Evolutionary conservation across 2,797 vertebrate genomes (phyloP).

Genomic region (Synaphobranchus kaupii): DNA sequence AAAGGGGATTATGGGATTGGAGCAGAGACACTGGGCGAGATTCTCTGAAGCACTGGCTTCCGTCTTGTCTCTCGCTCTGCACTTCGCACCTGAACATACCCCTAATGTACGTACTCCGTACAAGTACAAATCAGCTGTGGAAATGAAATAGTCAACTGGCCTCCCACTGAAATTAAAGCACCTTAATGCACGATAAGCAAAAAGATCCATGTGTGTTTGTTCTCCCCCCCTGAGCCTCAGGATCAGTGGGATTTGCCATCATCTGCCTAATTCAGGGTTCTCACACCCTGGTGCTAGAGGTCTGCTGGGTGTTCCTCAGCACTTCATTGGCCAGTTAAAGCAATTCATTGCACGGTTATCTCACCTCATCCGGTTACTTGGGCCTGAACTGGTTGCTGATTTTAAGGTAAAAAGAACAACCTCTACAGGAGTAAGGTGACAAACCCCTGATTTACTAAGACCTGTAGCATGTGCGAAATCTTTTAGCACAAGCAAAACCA

Average conservation of each 20-base stretch:
- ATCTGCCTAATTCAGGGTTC: neutral
- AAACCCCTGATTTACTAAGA: no score
- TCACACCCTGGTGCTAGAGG: neutral
- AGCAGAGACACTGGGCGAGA: neutral
- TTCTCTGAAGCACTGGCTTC: neutral
- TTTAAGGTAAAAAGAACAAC: neutral
- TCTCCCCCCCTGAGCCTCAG: neutral
- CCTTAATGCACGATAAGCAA: constrained; percentile 1
- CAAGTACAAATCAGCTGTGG: constrained; percentile 19
- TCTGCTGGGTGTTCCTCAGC: neutral
- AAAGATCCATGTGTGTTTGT: neutral
- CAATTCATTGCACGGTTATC: neutral
- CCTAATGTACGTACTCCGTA: neutral
- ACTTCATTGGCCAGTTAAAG: neutral
- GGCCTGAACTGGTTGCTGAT: neutral
- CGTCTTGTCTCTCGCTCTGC: neutral
- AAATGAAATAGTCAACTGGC: neutral
- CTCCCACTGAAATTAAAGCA: neutral
- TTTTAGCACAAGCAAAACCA: no score
- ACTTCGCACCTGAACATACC: neutral
- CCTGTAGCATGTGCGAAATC: no score
- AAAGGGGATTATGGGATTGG: constrained; percentile 3
- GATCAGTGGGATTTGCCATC: neutral
- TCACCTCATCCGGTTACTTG: neutral
- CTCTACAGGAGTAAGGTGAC: no score